These are phyloP conservation scores for Albula goreensis DNA, from an alignment of 2,113 vertebrate genomes.

Conservation along the genomic window DNA sequence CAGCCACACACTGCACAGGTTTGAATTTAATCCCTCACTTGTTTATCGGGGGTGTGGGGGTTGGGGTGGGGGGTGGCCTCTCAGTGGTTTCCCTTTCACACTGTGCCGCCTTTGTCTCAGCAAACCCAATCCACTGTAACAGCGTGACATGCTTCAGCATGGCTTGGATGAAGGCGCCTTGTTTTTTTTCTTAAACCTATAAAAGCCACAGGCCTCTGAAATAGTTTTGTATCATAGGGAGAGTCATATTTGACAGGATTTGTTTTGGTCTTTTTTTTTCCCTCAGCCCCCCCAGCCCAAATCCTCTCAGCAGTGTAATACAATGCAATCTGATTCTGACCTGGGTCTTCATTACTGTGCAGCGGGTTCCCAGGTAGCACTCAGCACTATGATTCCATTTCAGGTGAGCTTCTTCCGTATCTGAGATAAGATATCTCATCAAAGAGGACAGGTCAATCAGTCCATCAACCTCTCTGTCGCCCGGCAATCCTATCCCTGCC, in stretches of 20 bases:
- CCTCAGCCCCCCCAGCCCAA: background rate
- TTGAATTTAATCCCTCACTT: background rate
- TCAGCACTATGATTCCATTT: background rate
- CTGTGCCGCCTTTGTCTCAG: background rate
- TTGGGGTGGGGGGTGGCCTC: background rate
- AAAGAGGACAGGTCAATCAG: background rate
- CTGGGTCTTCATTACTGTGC: background rate
- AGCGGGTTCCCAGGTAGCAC: background rate
- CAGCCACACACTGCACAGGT: background rate
- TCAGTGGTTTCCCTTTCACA: background rate
- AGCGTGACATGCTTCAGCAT: background rate
- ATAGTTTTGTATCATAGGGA: background rate
- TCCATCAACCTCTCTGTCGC: background rate
- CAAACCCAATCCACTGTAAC: background rate
- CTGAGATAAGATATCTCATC: conserved; percentile 1
- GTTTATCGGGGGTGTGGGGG: background rate
- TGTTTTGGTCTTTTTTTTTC: background rate
- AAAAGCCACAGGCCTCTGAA: background rate
- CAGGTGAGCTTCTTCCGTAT: background rate
- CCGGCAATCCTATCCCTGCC: background rate
- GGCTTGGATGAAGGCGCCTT: background rate
- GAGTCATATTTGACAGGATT: background rate
- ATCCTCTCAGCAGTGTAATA: background rate
- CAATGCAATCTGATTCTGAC: background rate
- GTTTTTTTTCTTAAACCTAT: background rate